A percentile compares a stretch with the other conserved stretches of the same genome.
phyloP scores from a whole-genome alignment of 2,113 vertebrate genomes.

The Scatophagus argus region DNA sequence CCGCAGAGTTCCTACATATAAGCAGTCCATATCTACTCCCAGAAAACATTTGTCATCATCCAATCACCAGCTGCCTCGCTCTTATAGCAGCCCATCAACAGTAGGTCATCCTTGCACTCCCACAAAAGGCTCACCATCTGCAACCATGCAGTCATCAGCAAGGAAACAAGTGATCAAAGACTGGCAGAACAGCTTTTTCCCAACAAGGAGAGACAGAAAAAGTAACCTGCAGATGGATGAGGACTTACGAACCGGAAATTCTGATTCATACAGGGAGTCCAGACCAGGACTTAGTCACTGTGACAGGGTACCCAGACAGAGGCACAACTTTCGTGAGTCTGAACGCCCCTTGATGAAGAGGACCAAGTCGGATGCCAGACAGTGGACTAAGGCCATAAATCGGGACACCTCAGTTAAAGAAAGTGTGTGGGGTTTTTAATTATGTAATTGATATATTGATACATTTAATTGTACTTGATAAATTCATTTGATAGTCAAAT shows the following conservation, averaged over 20 bases:
- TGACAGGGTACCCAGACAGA: background rate
- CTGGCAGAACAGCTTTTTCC: background rate
- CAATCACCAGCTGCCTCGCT: background rate
- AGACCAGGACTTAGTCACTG: background rate
- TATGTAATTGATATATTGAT: no score
- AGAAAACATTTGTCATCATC: background rate
- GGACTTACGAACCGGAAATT: background rate
- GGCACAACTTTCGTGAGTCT: background rate
- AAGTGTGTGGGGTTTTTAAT: no score
- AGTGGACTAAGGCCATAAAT: background rate
- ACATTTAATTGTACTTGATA: background rate
- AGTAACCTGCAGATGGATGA: background rate
- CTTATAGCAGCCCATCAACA: background rate
- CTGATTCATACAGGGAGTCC: background rate
- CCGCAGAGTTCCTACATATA: background rate
- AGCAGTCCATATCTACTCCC: background rate
- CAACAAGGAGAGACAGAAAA: slow-evolving; percentile 2
- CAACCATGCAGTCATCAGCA: background rate
- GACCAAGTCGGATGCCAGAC: background rate
- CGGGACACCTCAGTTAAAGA: fast-evolving
- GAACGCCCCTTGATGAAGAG: slow-evolving; percentile 37
- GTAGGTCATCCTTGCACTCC: background rate
- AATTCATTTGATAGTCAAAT: background rate
- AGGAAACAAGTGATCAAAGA: background rate
- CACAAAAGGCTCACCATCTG: background rate